These are phyloP conservation scores for Noctua janthe DNA, from an alignment of 2,888 invertebrate species.

Conservation along the genomic window DNA sequence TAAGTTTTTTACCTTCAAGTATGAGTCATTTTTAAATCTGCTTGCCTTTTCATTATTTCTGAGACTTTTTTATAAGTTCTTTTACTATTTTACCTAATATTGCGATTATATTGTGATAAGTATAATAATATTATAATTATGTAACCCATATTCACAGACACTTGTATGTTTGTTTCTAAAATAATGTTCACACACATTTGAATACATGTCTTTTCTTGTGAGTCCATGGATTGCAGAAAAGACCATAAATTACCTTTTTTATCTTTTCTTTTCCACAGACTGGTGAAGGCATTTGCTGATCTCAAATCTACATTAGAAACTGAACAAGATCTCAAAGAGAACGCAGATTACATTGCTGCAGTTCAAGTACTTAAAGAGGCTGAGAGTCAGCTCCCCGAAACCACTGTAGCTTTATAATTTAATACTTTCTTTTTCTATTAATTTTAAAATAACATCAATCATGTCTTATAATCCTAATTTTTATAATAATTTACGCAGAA, in stretches of 20 bases:
- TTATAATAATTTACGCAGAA: constrained; percentile 79
- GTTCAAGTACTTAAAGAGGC: constrained; percentile 92
- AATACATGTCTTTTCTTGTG: neutral
- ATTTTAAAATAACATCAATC: constrained; percentile 79
- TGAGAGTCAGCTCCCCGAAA: constrained; percentile 89
- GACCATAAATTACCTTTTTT: neutral
- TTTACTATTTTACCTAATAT: neutral
- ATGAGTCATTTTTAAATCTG: neutral
- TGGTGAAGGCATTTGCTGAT: constrained; percentile 94
- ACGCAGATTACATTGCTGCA: constrained; percentile 93
- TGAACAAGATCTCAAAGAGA: constrained; percentile 94
- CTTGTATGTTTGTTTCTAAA: neutral
- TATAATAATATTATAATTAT: neutral
- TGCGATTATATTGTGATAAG: neutral
- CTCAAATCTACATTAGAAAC: constrained; percentile 93
- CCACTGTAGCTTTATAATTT: constrained; percentile 72
- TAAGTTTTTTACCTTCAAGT: neutral
- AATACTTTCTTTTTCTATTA: constrained; percentile 70
- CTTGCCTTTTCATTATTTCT: too few species aligned
- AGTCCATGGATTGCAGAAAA: neutral
- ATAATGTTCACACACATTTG: neutral
- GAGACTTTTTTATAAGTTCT: neutral
- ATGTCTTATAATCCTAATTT: constrained; percentile 84
- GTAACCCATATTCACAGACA: neutral
- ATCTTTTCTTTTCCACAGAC: constrained; percentile 79